phyloP scores from a whole-genome alignment of 64 coral and sea anemone species.

The Actinia equina region DNA sequence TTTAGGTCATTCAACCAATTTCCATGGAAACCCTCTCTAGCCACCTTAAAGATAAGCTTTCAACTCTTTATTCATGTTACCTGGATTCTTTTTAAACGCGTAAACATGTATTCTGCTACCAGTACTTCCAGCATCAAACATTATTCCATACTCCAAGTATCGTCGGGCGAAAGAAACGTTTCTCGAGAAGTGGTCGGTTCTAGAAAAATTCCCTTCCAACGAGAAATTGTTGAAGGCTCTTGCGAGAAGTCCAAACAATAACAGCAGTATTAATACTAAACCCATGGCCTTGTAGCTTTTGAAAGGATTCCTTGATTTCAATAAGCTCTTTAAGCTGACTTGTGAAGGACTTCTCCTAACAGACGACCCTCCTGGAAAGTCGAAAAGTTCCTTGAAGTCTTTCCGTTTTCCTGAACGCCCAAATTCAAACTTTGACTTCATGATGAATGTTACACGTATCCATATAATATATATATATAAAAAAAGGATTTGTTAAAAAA shows the following conservation, averaged over 20 bases:
- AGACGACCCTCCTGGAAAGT: background rate
- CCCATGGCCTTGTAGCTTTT: conserved; percentile 9
- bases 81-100: conserved; percentile 50
- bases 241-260: background rate
- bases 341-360: background rate
- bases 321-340: background rate
- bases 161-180: background rate
- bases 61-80: background rate
- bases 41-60: too few relatives aligned
- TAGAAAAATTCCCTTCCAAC: background rate
- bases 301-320: background rate
- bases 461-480: background rate
- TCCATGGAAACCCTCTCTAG: too few relatives aligned
- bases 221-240: background rate
- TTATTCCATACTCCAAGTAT: conserved; percentile 56
- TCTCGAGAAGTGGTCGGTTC: too few relatives aligned
- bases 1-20: too few relatives aligned
- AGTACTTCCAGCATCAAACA: conserved; percentile 98
- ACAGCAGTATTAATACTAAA: background rate
- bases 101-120: conserved; percentile 93
- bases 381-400: background rate
- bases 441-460: background rate
- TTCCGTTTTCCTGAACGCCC: background rate
- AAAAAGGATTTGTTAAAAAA: background rate
- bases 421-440: conserved; percentile 1